Evolutionary conservation across 2,113 vertebrate species (phyloP), one percentile per base, ranked within the genome.

Genomic region (Myrmecophaga tridactyla): DNA sequence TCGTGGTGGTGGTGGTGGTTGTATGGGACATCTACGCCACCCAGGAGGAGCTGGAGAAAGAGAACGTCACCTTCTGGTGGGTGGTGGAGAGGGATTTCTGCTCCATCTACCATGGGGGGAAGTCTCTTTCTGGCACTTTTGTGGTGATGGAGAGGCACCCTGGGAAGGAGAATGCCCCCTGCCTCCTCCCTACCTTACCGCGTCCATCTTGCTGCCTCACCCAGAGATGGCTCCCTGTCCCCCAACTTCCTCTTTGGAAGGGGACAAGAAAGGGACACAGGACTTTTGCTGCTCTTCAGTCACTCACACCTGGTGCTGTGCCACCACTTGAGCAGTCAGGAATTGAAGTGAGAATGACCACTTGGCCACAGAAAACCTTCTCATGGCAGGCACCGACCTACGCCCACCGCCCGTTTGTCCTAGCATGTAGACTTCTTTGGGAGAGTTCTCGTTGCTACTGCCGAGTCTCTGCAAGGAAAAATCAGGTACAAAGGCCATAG

Each of bases 271-370:
- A 46, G 3, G 31, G 70, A 41, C 23, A 1, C 7, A 31, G 80
- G 34, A 14, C 46, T 73, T 43, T 1, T 4, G 0, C n/a, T 70
- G 2, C 29, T 39, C 46, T 31, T 72, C 23, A 1, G 29, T 65
- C 27, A 41, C 7, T 39, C 72, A 86, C 43, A n/a, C 18, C 5
- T 67, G 25, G 17, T 7, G 21, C 53, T 0, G 0, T 43, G 15
- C 31, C 10, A 39, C 85, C 31, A 11, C 39, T 25, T 1, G 25
- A 65, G 58, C n/a, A 10, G 29, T 67, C 63, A 93, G 43, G 41
- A 48, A 25, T 2, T 81, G 67, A 72, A 12, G 51, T 69, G 62
- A 67, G 56, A 41, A 82, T 31, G 36, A 82, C 27, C 43, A 8
- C 11, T 46, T 31, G 63, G 21, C 56, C 62, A 69, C 48, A 92